Evolutionary conservation across 2,888 invertebrate genomes (phyloP).

Genomic region (Tholera decimalis): DNA sequence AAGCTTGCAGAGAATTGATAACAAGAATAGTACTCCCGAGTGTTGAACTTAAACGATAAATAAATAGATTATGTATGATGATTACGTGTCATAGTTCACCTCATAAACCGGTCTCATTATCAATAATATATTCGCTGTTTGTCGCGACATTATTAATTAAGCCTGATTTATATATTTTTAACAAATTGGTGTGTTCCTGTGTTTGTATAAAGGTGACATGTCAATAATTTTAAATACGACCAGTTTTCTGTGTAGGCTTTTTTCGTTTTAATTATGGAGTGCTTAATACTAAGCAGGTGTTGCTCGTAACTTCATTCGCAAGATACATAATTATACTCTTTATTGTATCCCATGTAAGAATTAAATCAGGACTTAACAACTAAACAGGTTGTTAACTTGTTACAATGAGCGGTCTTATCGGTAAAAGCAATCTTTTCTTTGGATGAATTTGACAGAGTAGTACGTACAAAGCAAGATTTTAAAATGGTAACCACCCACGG

Average conservation of each 20-base stretch:
- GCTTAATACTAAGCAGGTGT: too few species aligned
- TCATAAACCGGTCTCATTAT: slow-evolving; percentile 49
- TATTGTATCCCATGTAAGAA: too few species aligned
- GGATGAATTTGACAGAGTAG: too few species aligned
- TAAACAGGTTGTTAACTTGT: too few species aligned
- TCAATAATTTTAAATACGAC: background rate
- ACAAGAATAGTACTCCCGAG: background rate
- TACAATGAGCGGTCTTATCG: too few species aligned
- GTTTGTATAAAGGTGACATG: slow-evolving; percentile 12
- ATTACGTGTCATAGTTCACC: slow-evolving; percentile 38
- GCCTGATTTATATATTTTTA: slow-evolving; percentile 36
- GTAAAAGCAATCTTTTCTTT: too few species aligned
- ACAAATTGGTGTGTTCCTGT: slow-evolving; percentile 39
- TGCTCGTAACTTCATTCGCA: too few species aligned
- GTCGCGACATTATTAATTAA: slow-evolving; percentile 42
- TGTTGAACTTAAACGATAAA: slow-evolving; percentile 39
- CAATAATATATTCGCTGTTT: slow-evolving; percentile 42
- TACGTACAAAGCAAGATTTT: too few species aligned
- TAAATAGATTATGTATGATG: slow-evolving; percentile 34
- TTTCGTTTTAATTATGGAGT: background rate
- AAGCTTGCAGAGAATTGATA: too few species aligned
- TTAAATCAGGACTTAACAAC: too few species aligned
- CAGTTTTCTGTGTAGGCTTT: background rate
- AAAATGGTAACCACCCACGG: too few species aligned
- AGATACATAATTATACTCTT: too few species aligned